These are phyloP conservation scores for Micropoecilia bifurca DNA, from an alignment of 2,797 vertebrate genomes.

Conservation along the genomic window DNA sequence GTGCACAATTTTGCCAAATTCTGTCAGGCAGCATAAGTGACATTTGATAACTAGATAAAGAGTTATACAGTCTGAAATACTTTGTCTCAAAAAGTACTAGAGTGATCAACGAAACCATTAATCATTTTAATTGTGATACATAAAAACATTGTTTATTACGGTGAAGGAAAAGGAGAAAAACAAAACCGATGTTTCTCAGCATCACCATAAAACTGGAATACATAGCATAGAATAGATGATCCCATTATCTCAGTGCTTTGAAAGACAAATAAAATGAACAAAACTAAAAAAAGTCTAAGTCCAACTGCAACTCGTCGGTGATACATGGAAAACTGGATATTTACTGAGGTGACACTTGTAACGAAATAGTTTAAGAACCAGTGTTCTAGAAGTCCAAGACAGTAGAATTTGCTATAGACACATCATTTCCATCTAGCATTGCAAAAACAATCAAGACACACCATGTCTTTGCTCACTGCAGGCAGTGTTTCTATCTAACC, in stretches of 20 bases:
- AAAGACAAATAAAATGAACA: neutral
- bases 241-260: no score
- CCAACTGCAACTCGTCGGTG: neutral
- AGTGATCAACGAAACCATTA: no score
- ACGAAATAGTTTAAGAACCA: neutral
- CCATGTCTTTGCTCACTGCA: neutral
- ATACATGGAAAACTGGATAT: neutral
- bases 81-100: no score
- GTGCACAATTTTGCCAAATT: neutral
- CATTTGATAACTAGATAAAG: no score
- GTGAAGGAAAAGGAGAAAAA: no score
- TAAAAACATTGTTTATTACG: no score
- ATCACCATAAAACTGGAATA: no score
- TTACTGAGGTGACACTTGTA: neutral
- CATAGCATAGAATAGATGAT: no score
- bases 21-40: no score
- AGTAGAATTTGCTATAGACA: neutral
- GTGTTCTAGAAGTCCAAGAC: neutral
- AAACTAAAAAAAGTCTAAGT: neutral
- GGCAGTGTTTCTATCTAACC: neutral
- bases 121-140: no score
- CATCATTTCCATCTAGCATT: neutral
- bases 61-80: no score
- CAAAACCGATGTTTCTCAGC: no score
- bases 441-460: neutral